These are phyloP conservation scores for Mya arenaria DNA, from an alignment of 1,140 invertebrate genomes.

Conservation along the genomic window DNA sequence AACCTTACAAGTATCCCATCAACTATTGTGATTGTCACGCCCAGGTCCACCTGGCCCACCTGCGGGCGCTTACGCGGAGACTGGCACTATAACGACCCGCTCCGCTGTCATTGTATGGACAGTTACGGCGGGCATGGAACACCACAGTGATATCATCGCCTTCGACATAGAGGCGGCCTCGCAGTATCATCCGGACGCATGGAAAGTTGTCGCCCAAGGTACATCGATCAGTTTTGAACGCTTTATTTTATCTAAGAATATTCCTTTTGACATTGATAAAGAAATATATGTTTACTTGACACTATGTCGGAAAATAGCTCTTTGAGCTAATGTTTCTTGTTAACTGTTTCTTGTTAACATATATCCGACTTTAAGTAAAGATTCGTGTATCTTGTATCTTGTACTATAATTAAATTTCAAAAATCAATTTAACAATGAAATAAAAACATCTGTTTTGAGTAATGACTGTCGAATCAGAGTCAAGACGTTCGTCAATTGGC, in stretches of 20 bases:
- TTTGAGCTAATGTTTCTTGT: not conserved
- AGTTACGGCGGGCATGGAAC: slow-evolving; percentile 86
- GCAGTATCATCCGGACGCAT: slow-evolving; percentile 24
- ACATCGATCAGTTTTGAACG: not conserved
- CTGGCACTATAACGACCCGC: slow-evolving; percentile 87
- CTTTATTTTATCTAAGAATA: no score
- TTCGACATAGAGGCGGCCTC: slow-evolving; percentile 92
- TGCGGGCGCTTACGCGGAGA: slow-evolving; percentile 80
- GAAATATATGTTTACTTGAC: not conserved
- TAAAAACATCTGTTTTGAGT: no score
- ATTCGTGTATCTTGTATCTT: no score
- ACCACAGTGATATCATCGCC: slow-evolving; percentile 94
- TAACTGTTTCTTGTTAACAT: no score
- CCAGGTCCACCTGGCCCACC: slow-evolving; percentile 79
- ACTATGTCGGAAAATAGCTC: not conserved
- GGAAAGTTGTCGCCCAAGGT: not conserved
- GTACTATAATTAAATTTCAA: no score
- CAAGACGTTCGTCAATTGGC: no score
- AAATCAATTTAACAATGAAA: no score
- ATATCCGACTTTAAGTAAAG: no score
- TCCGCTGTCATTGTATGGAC: slow-evolving; percentile 89
- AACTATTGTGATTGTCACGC: slow-evolving; percentile 5
- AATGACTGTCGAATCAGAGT: no score
- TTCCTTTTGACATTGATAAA: no score
- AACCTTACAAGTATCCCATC: no score